Conservation (phyloP, 2,797 vertebrate species). For the Euphonia xanthogaster region DNA sequence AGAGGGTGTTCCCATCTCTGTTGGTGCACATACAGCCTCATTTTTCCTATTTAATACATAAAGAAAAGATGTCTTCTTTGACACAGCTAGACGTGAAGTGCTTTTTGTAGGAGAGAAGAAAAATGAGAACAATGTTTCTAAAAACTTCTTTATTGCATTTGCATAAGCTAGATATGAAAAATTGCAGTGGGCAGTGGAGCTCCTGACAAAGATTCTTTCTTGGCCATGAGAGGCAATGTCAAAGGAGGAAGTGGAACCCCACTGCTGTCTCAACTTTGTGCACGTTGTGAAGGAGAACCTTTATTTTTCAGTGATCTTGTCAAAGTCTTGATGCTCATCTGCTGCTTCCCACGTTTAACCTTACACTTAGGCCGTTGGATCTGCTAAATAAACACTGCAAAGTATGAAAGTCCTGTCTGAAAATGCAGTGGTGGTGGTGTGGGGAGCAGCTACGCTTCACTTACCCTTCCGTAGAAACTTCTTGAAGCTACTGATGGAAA, state of each 20-base stretch:
- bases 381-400: background rate
- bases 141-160: background rate
- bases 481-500: background rate
- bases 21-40: background rate
- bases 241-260: conserved; percentile 6
- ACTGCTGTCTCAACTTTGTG: background rate
- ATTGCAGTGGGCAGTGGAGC: background rate
- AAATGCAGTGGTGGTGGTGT: background rate
- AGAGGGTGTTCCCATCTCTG: background rate
- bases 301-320: background rate
- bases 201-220: background rate
- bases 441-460: background rate
- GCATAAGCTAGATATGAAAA: background rate
- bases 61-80: background rate
- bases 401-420: background rate
- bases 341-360: background rate
- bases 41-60: fast-evolving
- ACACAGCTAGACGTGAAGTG: background rate
- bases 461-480: background rate
- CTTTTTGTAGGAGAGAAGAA: background rate
- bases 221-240: background rate
- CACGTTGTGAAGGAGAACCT: background rate
- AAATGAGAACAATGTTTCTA: background rate
- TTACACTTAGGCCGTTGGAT: background rate
- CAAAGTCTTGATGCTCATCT: background rate